A percentile compares a stretch with the other conserved stretches of the same genome.
Conservation (phyloP, 2,888 invertebrate species). For the Coecobrya sp. region DNA sequence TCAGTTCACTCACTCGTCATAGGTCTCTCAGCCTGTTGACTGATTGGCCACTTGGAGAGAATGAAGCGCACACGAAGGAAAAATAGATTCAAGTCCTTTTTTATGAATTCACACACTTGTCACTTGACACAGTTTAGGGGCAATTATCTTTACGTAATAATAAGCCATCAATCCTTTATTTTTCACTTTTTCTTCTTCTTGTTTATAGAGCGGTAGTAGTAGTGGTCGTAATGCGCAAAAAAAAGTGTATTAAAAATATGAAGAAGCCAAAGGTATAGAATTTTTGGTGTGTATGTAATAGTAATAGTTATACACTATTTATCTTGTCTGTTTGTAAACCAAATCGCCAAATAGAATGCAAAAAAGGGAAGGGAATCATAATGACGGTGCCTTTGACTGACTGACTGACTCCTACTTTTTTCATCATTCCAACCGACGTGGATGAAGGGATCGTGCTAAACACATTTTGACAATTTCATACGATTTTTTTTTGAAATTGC, state of each 20-base stretch:
- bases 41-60: slow-evolving; percentile 23
- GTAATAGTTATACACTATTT: too few relatives aligned
- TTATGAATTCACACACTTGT: slow-evolving; percentile 81
- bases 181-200: slow-evolving; percentile 53
- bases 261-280: slow-evolving; percentile 3
- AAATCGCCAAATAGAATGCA: slow-evolving; percentile 28
- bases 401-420: slow-evolving; percentile 18
- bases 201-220: background rate
- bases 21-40: background rate
- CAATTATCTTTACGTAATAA: slow-evolving; percentile 81
- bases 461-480: slow-evolving; percentile 49
- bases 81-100: slow-evolving; percentile 54
- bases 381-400: background rate
- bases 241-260: slow-evolving; percentile 1
- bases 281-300: slow-evolving; percentile 29
- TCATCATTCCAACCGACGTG: slow-evolving; percentile 1
- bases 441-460: slow-evolving; percentile 38
- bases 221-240: too few relatives aligned
- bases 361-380: slow-evolving; percentile 69
- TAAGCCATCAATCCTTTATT: slow-evolving; percentile 75
- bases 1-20: background rate
- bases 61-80: slow-evolving; percentile 20
- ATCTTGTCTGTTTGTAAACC: slow-evolving; percentile 3
- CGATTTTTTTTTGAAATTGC: slow-evolving; percentile 27
- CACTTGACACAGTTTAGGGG: slow-evolving; percentile 82